Base-by-base conservation (phyloP, 2,888 invertebrate species). In the Trichogramma evanescens region DNA sequence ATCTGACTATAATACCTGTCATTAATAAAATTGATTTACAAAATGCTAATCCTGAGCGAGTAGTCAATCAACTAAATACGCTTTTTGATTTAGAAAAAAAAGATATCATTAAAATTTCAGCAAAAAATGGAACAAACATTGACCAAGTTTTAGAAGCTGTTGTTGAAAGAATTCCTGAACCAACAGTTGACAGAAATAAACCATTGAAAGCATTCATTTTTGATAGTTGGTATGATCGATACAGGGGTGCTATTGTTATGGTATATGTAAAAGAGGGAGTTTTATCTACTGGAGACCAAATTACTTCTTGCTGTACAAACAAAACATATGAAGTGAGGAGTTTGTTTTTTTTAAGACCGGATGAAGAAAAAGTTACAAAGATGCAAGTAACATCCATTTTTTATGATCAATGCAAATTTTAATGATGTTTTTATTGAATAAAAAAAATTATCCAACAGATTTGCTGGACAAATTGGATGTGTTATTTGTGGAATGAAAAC, bases 21-120 rank as follows among this genome's bases (percentile, higher is more conserved):
- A 81, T 99, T 44, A 99, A 98, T 79, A 99, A 99, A 82, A 93
- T 98, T 59, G 98, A 99, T 77, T 82, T 98, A 58, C 93, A 93
- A 69, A 85, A 90, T 77, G 95, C 96, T 0, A 81, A 95, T 74
- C 93, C 96, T 4, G 90, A 92, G 0, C 83, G 83, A 70, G 93
- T 95, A 0, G 83, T 85, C 66, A 80, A 83, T 48, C 96, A 98
- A 74, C 75, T 98, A 64, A 79, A 89, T 58, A 83, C 84, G 1
- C 77, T 97, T 10, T 97, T 98, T 78, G 89, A 88, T 66, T 89
- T 97, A 65, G 83, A 89, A 0, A 81, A 86, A 2, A 76, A 83
- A 0, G 83, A 86, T 53, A 85, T 95, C 6, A 73, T 96, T 59
- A 88, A 86, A 84, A 82, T 91, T 67, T 98, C 97, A 43, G 98